These are phyloP conservation scores for Nerophis ophidion DNA, from an alignment of 2,113 vertebrate species.

Conservation along the genomic window DNA sequence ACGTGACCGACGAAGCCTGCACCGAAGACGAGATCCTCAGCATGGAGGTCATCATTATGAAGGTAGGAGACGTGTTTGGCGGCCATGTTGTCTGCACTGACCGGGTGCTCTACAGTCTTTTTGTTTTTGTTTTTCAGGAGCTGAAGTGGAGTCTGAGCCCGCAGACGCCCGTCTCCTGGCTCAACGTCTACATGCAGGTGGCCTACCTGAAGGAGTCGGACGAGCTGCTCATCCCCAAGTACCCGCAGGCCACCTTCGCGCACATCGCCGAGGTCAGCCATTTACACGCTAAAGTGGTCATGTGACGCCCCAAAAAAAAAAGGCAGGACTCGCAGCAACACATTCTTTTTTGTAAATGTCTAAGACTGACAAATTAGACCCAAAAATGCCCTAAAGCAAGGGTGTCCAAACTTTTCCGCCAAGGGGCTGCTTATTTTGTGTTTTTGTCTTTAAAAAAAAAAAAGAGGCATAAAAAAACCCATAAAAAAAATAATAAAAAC, in stretches of 20 bases:
- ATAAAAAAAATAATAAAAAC: too few relatives aligned
- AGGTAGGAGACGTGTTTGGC: slow-evolving; percentile 69
- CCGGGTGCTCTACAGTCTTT: not conserved
- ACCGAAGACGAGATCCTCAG: slow-evolving; percentile 89
- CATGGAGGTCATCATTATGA: slow-evolving; percentile 95
- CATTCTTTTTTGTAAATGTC: too few relatives aligned
- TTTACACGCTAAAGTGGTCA: not conserved
- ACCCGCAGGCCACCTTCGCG: slow-evolving; percentile 86
- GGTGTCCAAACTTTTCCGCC: too few relatives aligned
- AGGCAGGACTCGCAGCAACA: too few relatives aligned
- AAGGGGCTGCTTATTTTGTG: too few relatives aligned
- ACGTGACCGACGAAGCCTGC: slow-evolving; percentile 94
- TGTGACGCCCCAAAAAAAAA: too few relatives aligned
- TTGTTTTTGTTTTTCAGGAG: slow-evolving; percentile 67
- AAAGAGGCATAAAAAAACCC: too few relatives aligned
- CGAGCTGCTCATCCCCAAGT: slow-evolving; percentile 82
- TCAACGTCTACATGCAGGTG: slow-evolving; percentile 96
- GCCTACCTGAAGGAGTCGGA: slow-evolving; percentile 79
- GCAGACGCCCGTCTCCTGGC: slow-evolving; percentile 89
- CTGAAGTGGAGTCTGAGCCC: slow-evolving; percentile 91
- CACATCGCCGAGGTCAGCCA: slow-evolving; percentile 84
- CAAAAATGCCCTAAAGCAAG: too few relatives aligned
- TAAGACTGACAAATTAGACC: too few relatives aligned
- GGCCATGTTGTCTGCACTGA: not conserved
- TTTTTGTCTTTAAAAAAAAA: too few relatives aligned